Conservation (phyloP, 2,797 vertebrate species). For the Pteropus rufus region DNA sequence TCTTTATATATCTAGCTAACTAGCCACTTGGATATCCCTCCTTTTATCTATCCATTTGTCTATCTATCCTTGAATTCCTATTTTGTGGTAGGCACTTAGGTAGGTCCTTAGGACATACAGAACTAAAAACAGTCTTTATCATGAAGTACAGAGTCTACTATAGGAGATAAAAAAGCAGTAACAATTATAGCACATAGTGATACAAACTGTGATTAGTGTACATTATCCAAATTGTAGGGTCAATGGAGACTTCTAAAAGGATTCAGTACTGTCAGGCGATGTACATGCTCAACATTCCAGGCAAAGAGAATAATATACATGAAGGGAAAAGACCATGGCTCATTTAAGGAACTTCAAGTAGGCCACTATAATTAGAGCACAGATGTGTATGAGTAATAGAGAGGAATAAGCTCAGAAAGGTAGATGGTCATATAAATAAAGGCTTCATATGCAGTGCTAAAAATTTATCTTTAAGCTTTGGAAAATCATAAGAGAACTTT, state of each 20-base stretch:
- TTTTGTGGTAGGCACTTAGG: neutral
- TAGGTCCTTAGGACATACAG: neutral
- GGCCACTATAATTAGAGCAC: neutral
- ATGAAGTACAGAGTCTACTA: neutral
- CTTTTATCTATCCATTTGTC: neutral
- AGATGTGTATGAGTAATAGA: neutral
- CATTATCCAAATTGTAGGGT: neutral
- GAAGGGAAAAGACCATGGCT: neutral
- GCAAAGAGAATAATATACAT: neutral
- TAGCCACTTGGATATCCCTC: neutral
- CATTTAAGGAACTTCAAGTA: neutral
- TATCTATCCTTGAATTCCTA: neutral
- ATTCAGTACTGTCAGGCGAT: neutral
- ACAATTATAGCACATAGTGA: neutral
- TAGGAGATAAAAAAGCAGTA: neutral
- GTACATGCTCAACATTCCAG: neutral
- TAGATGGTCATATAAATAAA: neutral
- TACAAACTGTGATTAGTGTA: neutral
- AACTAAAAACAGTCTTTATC: neutral
- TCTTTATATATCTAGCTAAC: neutral
- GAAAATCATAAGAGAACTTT: neutral
- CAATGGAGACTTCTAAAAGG: neutral
- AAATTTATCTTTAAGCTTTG: neutral
- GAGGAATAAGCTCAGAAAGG: neutral
- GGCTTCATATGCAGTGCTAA: neutral